phyloP scores from a whole-genome alignment of 2,113 vertebrate species.

The Leptodactylus fuscus region DNA sequence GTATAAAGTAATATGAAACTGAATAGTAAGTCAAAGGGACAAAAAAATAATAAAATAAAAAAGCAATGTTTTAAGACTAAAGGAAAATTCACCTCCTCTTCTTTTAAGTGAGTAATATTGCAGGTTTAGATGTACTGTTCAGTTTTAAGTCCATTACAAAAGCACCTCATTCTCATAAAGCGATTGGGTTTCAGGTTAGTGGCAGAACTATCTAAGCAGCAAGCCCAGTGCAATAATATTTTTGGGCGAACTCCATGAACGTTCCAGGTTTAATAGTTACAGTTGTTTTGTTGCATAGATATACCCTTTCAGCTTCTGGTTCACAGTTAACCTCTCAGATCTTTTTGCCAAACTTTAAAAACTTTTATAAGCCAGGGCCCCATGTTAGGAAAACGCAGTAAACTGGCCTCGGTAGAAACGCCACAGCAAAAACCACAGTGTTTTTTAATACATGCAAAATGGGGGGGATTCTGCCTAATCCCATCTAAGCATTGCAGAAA shows the following conservation, averaged over 20 bases:
- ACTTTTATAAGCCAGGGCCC: background rate
- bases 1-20: too few species aligned
- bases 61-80: background rate
- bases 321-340: background rate
- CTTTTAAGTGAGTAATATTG: background rate
- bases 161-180: background rate
- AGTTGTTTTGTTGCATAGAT: background rate
- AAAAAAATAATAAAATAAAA: too few species aligned
- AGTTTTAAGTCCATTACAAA: conserved; percentile 1
- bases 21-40: too few species aligned
- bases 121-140: background rate
- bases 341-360: background rate
- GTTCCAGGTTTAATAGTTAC: background rate
- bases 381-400: too few species aligned
- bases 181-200: background rate
- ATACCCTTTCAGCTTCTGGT: background rate
- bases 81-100: background rate
- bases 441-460: too few species aligned
- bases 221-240: conserved; percentile 18
- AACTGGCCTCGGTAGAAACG: too few species aligned
- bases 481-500: too few species aligned
- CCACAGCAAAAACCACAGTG: too few species aligned
- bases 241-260: background rate
- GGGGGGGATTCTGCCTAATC: too few species aligned
- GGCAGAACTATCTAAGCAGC: background rate